Conservation (phyloP, 2,888 invertebrate genomes). For the Polylopha cassiicola region DNA sequence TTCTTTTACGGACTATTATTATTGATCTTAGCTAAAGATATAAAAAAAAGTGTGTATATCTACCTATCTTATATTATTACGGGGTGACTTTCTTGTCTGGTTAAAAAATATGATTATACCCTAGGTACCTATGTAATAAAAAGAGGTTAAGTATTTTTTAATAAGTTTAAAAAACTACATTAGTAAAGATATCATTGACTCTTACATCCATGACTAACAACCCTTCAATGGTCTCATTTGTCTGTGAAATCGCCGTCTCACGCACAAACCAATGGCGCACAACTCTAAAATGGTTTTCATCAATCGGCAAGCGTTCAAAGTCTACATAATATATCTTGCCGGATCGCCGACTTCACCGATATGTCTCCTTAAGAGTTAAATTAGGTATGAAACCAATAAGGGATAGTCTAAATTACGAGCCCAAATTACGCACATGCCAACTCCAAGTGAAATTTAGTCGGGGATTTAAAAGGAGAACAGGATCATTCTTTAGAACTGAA, state of each 20-base stretch:
- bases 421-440: constrained; percentile 40
- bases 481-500: constrained; percentile 12
- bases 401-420: constrained; percentile 46
- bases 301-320: constrained; percentile 52
- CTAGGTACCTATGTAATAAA: too few relatives aligned
- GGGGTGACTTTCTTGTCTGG: too few relatives aligned
- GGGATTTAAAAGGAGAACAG: constrained; percentile 8
- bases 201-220: constrained; percentile 1
- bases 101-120: too few relatives aligned
- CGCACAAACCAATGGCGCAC: constrained; percentile 53
- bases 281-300: constrained; percentile 51
- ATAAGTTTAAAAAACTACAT: too few relatives aligned
- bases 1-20: too few relatives aligned
- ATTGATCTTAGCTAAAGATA: too few relatives aligned
- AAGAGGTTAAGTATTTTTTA: too few relatives aligned
- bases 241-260: constrained; percentile 41
- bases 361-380: constrained; percentile 67
- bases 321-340: constrained; percentile 61
- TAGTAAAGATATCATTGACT: constrained; percentile 1
- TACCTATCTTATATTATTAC: too few relatives aligned
- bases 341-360: constrained; percentile 54
- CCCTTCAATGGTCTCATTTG: constrained; percentile 32
- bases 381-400: constrained; percentile 65
- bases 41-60: too few relatives aligned
- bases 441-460: constrained; percentile 28